Evolutionary conservation across 2,888 invertebrate genomes (phyloP).

Genomic region (Drosophila anomelani): DNA sequence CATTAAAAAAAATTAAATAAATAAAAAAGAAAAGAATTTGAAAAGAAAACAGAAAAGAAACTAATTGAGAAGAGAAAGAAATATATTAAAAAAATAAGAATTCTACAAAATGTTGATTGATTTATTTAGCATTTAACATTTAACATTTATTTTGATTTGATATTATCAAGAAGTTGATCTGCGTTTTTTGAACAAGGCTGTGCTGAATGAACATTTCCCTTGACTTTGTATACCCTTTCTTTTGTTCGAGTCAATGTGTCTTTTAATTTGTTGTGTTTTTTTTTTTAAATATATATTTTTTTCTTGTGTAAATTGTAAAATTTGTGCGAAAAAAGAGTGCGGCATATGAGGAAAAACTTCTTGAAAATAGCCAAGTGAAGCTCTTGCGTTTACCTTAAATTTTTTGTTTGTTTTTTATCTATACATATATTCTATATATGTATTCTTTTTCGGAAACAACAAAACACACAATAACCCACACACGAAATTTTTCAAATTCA

Average conservation of each 20-base stretch:
- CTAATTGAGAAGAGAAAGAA: conserved; percentile 19
- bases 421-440: not conserved
- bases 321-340: conserved; percentile 61
- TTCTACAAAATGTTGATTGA: conserved; percentile 36
- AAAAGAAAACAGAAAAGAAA: conserved; percentile 23
- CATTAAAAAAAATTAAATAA: conserved; percentile 1
- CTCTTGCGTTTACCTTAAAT: conserved; percentile 29
- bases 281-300: conserved; percentile 17
- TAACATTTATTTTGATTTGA: conserved; percentile 45
- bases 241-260: conserved; percentile 45
- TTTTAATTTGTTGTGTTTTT: conserved; percentile 33
- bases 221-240: conserved; percentile 57
- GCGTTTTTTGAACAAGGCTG: conserved; percentile 96
- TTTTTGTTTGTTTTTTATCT: conserved; percentile 30
- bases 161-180: conserved; percentile 94
- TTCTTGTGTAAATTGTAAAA: conserved; percentile 12
- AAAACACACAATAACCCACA: conserved; percentile 15
- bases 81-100: conserved; percentile 10
- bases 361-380: conserved; percentile 80
- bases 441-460: conserved; percentile 36
- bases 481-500: conserved; percentile 37
- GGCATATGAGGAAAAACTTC: conserved; percentile 82
- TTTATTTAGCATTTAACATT: conserved; percentile 42
- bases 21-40: conserved; percentile 3
- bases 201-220: conserved; percentile 84